Conservation (phyloP, 2,113 vertebrate genomes). For the Hippocampus barbouri region DNA sequence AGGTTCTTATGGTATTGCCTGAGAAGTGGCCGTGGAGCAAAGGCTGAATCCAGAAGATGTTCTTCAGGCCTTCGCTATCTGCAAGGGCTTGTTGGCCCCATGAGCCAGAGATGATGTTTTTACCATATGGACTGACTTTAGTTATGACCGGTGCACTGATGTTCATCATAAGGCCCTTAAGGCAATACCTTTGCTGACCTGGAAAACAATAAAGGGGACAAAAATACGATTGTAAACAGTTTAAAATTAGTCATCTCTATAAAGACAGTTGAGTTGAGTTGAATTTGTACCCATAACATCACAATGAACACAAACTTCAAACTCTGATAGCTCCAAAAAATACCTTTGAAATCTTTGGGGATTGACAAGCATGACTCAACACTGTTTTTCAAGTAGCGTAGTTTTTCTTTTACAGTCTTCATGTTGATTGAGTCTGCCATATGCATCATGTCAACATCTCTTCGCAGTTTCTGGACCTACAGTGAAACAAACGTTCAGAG, state of each 20-base stretch:
- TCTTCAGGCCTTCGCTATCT: conserved; percentile 24
- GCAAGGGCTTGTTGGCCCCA: conserved; percentile 78
- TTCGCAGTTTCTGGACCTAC: conserved; percentile 51
- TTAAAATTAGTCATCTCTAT: no score
- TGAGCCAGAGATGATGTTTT: conserved; percentile 73
- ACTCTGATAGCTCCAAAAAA: conserved; percentile 6
- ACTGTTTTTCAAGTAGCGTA: conserved; percentile 63
- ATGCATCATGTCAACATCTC: conserved; percentile 44
- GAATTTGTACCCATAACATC: background rate
- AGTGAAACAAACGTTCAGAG: background rate
- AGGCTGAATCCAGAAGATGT: conserved; percentile 79
- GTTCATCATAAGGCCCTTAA: conserved; percentile 62
- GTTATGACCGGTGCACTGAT: conserved; percentile 77
- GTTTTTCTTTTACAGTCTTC: conserved; percentile 56
- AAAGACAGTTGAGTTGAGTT: no score
- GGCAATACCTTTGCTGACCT: conserved; percentile 42
- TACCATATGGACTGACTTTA: conserved; percentile 79
- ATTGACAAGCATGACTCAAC: conserved; percentile 65
- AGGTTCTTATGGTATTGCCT: conserved; percentile 70
- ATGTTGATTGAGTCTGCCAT: conserved; percentile 59
- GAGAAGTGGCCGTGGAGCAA: conserved; percentile 54
- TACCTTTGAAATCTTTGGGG: conserved; percentile 60
- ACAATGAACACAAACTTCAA: background rate
- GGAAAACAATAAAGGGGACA: conserved; percentile 18
- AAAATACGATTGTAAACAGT: background rate